Conservation (phyloP, 2,888 invertebrate species). For the Drepanosiphum platanoidis region DNA sequence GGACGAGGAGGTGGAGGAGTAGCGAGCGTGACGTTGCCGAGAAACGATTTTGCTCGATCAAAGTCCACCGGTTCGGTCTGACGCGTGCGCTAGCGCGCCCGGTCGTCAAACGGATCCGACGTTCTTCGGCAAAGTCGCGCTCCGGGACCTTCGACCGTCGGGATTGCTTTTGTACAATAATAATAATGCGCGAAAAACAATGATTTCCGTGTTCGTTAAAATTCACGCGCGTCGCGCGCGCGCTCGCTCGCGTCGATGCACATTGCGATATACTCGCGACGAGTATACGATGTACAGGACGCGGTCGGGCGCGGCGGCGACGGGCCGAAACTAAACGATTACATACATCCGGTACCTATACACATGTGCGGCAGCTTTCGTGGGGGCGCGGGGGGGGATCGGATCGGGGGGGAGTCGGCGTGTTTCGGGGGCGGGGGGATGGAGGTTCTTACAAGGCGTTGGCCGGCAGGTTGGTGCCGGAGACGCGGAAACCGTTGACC, state of each 20-base stretch:
- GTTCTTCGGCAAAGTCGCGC: slow-evolving; percentile 65
- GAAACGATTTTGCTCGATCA: slow-evolving; percentile 44
- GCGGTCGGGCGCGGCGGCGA: neutral
- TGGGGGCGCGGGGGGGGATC: neutral
- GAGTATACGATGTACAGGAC: no score
- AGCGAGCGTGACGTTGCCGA: slow-evolving; percentile 52
- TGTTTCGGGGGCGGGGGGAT: neutral
- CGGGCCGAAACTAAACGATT: slow-evolving; percentile 1
- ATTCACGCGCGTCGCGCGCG: neutral
- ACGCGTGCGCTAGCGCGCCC: neutral
- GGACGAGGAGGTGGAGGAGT: neutral
- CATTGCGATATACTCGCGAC: no score
- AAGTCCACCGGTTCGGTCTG: slow-evolving; percentile 50
- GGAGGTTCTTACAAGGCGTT: slow-evolving; percentile 31
- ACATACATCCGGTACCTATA: slow-evolving; percentile 5
- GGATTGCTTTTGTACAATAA: neutral
- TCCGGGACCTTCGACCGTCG: slow-evolving; percentile 63
- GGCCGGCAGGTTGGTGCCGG: slow-evolving; percentile 73
- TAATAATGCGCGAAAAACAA: no score
- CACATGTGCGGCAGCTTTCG: neutral
- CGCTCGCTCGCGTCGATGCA: neutral
- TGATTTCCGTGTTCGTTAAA: neutral
- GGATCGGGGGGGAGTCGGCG: neutral
- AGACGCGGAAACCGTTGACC: slow-evolving; percentile 74
- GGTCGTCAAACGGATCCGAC: slow-evolving; percentile 48